Evolutionary conservation across 2,113 vertebrate genomes (phyloP), one percentile per base, ranked within the genome.

Genomic region (Bos indicus): DNA sequence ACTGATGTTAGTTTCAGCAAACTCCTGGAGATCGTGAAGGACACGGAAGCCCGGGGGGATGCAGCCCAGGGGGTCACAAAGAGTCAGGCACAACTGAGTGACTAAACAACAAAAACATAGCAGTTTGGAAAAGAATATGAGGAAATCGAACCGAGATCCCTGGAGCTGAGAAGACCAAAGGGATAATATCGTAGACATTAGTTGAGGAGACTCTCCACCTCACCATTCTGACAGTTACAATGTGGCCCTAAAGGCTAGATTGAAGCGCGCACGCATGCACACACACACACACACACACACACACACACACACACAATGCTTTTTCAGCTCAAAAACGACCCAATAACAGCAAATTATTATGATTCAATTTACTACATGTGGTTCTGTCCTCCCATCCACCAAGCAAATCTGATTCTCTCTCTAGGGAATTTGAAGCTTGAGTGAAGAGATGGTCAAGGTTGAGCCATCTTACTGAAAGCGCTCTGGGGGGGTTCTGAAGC

Each of bases 211-310:
- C 16, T 92, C 51, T 71, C 51, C 15, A 43, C 8, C 13, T 77
- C 46, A 6, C 16, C 74, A 77, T 46, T 43, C 56, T 40, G 56
- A 74, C 90, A 87, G 30, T 56, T 5, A 48, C 9, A 71, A 7
- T 46, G 52, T 19, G 67, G 36, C 9, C 67, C 59, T 30, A 12
- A 57, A 94, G 43, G 40, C 48, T 15, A 14, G 4, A 14, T 0
- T n/a, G 9, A 71, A 71, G 33, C 0, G 0, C 0, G 4, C 7
- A 15, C 1, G 6, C 1, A 0, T 0, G 13, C 2, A 1, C 0
- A 2, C 19, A 15, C 6, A 2, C 40, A 3, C 62, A 17, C n/a
- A 21, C 64, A 11, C 10, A 25, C 6, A 30, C 43, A 11, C n/a
- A 71, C 67, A 71, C 62, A n/a, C 36, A 78, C 13, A 81, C 64